phyloP scores from a whole-genome alignment of 2,113 vertebrate species.

The Cnemophilus loriae region DNA sequence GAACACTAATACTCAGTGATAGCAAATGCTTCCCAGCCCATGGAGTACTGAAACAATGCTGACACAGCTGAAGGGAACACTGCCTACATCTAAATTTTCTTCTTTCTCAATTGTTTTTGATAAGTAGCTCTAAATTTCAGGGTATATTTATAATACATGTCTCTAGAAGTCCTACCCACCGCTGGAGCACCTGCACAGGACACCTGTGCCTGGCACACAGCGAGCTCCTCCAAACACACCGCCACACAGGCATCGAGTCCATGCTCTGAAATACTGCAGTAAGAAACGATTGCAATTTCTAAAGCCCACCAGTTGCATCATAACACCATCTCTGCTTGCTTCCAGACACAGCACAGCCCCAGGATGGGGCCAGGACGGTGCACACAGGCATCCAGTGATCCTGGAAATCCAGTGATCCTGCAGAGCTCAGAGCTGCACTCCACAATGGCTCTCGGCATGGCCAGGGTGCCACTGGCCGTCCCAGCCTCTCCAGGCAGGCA shows the following conservation, averaged over 20 bases:
- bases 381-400: background rate
- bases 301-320: background rate
- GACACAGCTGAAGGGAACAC: background rate
- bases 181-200: background rate
- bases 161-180: background rate
- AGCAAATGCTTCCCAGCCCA: background rate
- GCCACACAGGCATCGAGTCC: background rate
- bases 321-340: background rate
- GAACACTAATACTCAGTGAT: background rate
- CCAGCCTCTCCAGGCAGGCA: background rate
- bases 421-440: background rate
- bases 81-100: background rate
- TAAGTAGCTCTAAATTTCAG: background rate
- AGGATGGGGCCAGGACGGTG: background rate
- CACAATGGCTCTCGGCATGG: rapidly evolving
- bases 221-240: background rate
- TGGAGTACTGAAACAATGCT: background rate
- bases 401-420: no score
- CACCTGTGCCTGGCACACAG: background rate
- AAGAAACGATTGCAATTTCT: background rate
- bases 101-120: background rate
- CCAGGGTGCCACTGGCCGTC: background rate
- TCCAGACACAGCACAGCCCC: background rate
- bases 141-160: rapidly evolving
- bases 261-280: background rate